These are phyloP conservation scores for Riparia riparia DNA, from an alignment of 2,113 vertebrate genomes.

Conservation along the genomic window DNA sequence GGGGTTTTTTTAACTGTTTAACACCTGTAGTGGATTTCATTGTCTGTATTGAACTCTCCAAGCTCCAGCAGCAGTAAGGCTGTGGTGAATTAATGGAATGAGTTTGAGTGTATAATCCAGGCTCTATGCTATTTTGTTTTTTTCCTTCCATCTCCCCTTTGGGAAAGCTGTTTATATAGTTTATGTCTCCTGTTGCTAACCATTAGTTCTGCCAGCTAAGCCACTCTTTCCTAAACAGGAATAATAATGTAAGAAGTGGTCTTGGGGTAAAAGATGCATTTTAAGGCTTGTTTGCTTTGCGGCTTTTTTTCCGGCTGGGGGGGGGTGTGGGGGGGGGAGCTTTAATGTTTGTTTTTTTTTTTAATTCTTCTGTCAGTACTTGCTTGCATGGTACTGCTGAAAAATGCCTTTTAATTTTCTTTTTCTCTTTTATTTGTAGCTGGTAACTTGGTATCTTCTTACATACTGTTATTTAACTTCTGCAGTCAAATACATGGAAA, in stretches of 20 bases:
- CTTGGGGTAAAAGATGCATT: not conserved
- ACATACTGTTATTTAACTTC: not conserved
- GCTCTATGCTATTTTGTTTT: not conserved
- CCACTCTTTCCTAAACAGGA: not conserved
- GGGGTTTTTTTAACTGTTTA: accelerated
- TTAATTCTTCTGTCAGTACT: not conserved
- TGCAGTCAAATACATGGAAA: not conserved
- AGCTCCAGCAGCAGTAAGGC: not conserved
- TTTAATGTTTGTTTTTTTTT: not conserved
- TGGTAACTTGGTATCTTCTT: not conserved
- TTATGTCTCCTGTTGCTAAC: not conserved
- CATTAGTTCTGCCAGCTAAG: not conserved
- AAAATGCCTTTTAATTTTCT: not conserved
- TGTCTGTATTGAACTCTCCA: not conserved
- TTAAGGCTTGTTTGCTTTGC: not conserved
- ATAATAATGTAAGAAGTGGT: not conserved
- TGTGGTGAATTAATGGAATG: not conserved
- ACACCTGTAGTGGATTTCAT: not conserved
- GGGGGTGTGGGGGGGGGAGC: accelerated
- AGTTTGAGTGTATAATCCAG: not conserved
- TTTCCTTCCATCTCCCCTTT: not conserved
- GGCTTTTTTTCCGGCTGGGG: accelerated
- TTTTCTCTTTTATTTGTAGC: not conserved
- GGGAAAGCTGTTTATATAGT: not conserved
- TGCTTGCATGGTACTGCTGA: not conserved